Evolutionary conservation across 2,113 vertebrate species (phyloP), one percentile per base, ranked within the genome.

Genomic region (Herpetotheres cachinnans): DNA sequence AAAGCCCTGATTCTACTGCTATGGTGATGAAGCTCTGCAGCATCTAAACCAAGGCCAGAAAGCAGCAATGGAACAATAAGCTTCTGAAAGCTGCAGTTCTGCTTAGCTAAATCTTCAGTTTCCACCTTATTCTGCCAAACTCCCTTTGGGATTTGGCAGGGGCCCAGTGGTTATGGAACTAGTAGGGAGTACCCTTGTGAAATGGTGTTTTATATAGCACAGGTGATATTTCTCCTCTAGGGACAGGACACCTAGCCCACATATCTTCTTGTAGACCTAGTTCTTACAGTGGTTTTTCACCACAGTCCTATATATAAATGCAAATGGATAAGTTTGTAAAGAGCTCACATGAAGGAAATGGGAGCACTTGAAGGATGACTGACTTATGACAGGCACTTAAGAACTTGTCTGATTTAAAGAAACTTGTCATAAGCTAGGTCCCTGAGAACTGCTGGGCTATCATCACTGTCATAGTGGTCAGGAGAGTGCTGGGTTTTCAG

Each of bases 381-480:
- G 71, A 89, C 74, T 93, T 93, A 79, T 67, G 83, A 91, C 89
- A 97, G 80, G 77, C 86, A 96, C 80, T 97, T 95, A 78, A 95
- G 92, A 36, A 55, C 87, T 83, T 32, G 24, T 89, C 79, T 92
- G 80, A 82, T 80, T 90, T 96, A 93, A 92, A 88, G 50, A 90
- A 94, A 80, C 55, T 54, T 79, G 85, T 93, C 85, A 70, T 72
- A 73, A 80, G 50, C 58, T 77, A 62, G 76, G 80, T 78, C 80
- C 52, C 52, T 76, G 77, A 84, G 77, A 95, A 67, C 49, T 76
- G 80, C 56, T 76, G 52, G 81, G 69, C 77, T 96, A 26, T 77
- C 71, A 54, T 62, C 47, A 29, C 76, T 81, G 47, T 70, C 71
- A 62, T 5, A 42, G 20, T 26, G 81, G 69, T 67, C n/a, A 40